A percentile compares a stretch with the other conserved stretches of the same genome.
Evolutionary conservation across 37 sponge, comb jelly and placozoan species (phyloP).

Genomic region (Lycopodina hypogea): DNA sequence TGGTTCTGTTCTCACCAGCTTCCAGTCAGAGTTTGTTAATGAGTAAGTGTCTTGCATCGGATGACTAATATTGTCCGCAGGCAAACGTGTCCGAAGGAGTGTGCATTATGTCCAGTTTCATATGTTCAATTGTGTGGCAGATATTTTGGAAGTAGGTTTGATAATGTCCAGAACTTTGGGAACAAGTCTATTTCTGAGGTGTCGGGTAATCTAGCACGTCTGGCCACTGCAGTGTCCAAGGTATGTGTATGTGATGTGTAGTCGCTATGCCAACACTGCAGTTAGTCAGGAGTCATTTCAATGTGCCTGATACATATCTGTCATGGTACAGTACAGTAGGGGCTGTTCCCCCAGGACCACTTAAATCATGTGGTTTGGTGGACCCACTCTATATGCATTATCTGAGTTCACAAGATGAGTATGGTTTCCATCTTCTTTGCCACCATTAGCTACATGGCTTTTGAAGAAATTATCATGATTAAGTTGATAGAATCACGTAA

Average conservation of each 20-base stretch:
- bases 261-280: too few relatives aligned
- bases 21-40: constrained; percentile 37
- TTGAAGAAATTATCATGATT: too few relatives aligned
- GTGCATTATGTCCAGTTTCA: background rate
- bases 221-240: constrained; percentile 32
- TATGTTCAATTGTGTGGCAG: constrained; percentile 8
- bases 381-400: too few relatives aligned
- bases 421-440: too few relatives aligned
- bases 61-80: background rate
- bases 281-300: too few relatives aligned
- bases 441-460: too few relatives aligned
- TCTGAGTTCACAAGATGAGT: too few relatives aligned
- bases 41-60: constrained; percentile 23
- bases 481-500: too few relatives aligned
- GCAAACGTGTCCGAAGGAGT: background rate
- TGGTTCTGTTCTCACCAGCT: constrained; percentile 46
- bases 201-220: constrained; percentile 10
- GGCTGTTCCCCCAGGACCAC: too few relatives aligned
- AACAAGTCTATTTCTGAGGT: constrained; percentile 12
- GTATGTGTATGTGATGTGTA: background rate
- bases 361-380: too few relatives aligned
- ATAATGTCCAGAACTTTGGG: constrained; percentile 41
- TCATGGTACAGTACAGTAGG: too few relatives aligned
- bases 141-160: constrained; percentile 65
- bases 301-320: too few relatives aligned